These are phyloP conservation scores for Pleuronectes platessa DNA, from an alignment of 2,113 vertebrate species.

Conservation along the genomic window DNA sequence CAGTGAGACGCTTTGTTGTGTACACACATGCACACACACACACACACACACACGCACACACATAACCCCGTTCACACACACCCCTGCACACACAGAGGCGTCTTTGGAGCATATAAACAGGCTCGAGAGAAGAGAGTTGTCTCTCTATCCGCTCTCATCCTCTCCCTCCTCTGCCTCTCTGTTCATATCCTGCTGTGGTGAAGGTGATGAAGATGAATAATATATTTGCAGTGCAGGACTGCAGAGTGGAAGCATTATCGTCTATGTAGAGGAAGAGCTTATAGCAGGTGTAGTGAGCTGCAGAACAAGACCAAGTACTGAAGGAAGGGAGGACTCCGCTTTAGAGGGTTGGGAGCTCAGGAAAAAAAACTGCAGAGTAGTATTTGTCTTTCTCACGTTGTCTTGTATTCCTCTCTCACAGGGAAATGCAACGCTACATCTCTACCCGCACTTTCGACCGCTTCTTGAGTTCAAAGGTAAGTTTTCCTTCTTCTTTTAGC, in stretches of 20 bases:
- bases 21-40: conserved; percentile 15
- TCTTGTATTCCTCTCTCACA: conserved; percentile 53
- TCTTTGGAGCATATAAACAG: conserved; percentile 50
- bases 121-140: conserved; percentile 34
- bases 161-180: conserved; percentile 35
- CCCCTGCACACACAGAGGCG: conserved; percentile 17
- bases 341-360: background rate
- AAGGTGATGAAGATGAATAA: conserved; percentile 69
- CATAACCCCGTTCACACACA: conserved; percentile 5
- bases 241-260: conserved; percentile 64
- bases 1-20: conserved; percentile 29
- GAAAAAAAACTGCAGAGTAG: conserved; percentile 30
- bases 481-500: conserved; percentile 19
- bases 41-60: conserved; percentile 5
- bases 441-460: conserved; percentile 84
- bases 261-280: conserved; percentile 47
- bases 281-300: conserved; percentile 39
- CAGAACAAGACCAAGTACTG: conserved; percentile 49
- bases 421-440: conserved; percentile 85
- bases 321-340: conserved; percentile 35
- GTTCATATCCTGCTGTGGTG: conserved; percentile 48
- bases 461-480: conserved; percentile 86
- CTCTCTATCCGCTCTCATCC: conserved; percentile 34
- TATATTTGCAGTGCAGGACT: conserved; percentile 68
- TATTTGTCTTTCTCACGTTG: conserved; percentile 27